Evolutionary conservation across 35 echinoderm and acorn worm genomes (phyloP), one percentile per base, ranked within the genome.

Genomic region (Eucidaris tribuloides): DNA sequence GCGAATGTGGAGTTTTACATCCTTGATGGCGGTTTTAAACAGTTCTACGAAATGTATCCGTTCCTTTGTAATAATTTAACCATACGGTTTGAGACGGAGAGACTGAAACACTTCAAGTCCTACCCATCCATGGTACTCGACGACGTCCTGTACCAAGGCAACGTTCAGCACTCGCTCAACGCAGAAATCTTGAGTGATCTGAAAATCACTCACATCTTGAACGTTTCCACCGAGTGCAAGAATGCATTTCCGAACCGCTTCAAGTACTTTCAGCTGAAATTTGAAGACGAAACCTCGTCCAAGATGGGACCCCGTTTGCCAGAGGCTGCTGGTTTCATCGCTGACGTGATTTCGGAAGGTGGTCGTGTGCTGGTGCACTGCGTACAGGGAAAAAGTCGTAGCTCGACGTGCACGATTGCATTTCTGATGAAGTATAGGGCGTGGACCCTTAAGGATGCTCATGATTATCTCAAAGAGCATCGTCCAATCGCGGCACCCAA

Each of bases 331-430:
- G 89, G 93, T 56, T 98, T 93, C 37, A 78, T 98, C 7, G 95
- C 90, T 27, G 62, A 85, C 48, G 91, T 85, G 5, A 82, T 89
- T 13, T 42, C 46, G n/a, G 30, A 29, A 34, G 82, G 87, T 31
- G 89, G 86, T 28, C 77, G 90, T 19, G 95, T 98, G 14, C 43
- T 98, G 0, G 90, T 98, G 40, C 95, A 98, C 65, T 98, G 95
- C 57, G 88, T 92, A 3, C 86, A 90, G 79, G 95, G 95, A 15
- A 84, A 89, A 40, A 93, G 90, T 4, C 82, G 95, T 4, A 98
- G 95, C 71, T 93, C 90, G 22, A 93, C 95, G 0, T 79, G 92
- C 27, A 93, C 90, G 17, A 63, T 98, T 17, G 62, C 95, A 5
- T 98, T 93, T 71, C 79, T 98, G 40, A 98, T 98, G 90, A 92